Evolutionary conservation across 2,888 invertebrate species (phyloP).

Genomic region (Tholera decimalis): DNA sequence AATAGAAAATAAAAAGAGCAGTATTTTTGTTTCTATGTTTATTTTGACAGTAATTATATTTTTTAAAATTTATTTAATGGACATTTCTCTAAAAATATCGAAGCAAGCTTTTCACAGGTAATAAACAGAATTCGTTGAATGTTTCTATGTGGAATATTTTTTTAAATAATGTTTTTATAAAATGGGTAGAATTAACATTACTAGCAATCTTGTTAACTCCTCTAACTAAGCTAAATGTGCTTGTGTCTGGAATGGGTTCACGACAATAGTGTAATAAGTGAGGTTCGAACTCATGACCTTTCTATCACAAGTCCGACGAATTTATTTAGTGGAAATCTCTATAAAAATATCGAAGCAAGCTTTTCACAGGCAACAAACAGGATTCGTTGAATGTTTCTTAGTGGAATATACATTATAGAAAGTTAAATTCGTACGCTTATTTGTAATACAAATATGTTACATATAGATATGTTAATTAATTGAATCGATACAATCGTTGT

Average conservation of each 20-base stretch:
- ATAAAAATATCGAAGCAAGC: constrained; percentile 7
- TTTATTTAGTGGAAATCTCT: constrained; percentile 57
- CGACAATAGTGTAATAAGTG: too few species aligned
- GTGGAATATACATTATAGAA: constrained; percentile 61
- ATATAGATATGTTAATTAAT: constrained; percentile 80
- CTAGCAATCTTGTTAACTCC: too few species aligned
- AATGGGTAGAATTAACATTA: too few species aligned
- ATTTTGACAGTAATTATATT: constrained; percentile 53
- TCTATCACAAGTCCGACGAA: too few species aligned
- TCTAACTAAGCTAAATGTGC: too few species aligned
- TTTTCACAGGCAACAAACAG: constrained; percentile 12
- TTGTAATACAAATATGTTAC: constrained; percentile 67
- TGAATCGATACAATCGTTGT: constrained; percentile 72
- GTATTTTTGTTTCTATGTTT: constrained; percentile 48
- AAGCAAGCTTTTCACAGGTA: constrained; percentile 1
- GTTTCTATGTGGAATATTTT: too few species aligned
- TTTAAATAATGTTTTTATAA: too few species aligned
- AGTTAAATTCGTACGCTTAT: constrained; percentile 56
- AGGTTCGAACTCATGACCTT: too few species aligned
- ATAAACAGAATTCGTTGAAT: constrained; percentile 2
- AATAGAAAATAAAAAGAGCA: constrained; percentile 49
- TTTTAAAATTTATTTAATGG: constrained; percentile 48
- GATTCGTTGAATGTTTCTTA: constrained; percentile 5
- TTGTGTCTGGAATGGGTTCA: too few species aligned
- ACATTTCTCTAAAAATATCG: constrained; percentile 46